A percentile compares a stretch with the other conserved stretches of the same genome.
phyloP scores from a whole-genome alignment of 2,113 vertebrate species.

The Lepisosteus oculatus region DNA sequence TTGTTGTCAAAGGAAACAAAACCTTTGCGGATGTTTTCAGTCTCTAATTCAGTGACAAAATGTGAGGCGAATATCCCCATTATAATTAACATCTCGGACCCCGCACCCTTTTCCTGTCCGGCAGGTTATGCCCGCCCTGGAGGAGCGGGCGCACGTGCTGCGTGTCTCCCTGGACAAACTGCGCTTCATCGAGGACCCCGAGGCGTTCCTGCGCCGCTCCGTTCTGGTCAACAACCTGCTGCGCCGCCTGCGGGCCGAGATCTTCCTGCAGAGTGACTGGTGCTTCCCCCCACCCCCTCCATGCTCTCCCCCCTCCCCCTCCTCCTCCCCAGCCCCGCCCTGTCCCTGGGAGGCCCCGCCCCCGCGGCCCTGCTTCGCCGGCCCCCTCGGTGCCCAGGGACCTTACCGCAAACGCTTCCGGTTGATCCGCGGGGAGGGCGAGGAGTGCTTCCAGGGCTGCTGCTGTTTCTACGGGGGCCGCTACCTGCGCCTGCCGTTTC shows the following conservation, averaged over 20 bases:
- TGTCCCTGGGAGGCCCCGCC: constrained; percentile 63
- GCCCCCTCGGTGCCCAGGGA: constrained; percentile 67
- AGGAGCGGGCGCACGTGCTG: constrained; percentile 90
- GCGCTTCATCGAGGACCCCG: constrained; percentile 91
- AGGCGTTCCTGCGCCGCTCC: constrained; percentile 88
- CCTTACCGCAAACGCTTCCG: constrained; percentile 84
- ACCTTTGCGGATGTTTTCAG: background rate
- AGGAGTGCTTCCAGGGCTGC: constrained; percentile 78
- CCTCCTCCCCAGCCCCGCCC: constrained; percentile 38
- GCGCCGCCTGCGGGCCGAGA: constrained; percentile 85
- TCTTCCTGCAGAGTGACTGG: constrained; percentile 92
- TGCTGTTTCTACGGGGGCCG: constrained; percentile 86
- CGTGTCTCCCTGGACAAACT: constrained; percentile 95
- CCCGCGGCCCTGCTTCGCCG: constrained; percentile 71
- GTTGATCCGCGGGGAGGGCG: constrained; percentile 74
- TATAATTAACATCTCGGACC: too few species aligned
- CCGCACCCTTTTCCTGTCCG: constrained; percentile 28
- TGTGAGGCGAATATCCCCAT: too few species aligned
- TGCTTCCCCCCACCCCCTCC: constrained; percentile 70
- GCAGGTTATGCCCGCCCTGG: constrained; percentile 82
- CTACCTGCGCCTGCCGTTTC: constrained; percentile 84
- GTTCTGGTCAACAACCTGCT: constrained; percentile 96
- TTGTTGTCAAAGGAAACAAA: too few species aligned
- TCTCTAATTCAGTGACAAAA: too few species aligned
- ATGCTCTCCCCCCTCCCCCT: constrained; percentile 30